Conservation (phyloP, 2,113 vertebrate species). For the Scomber colias region DNA sequence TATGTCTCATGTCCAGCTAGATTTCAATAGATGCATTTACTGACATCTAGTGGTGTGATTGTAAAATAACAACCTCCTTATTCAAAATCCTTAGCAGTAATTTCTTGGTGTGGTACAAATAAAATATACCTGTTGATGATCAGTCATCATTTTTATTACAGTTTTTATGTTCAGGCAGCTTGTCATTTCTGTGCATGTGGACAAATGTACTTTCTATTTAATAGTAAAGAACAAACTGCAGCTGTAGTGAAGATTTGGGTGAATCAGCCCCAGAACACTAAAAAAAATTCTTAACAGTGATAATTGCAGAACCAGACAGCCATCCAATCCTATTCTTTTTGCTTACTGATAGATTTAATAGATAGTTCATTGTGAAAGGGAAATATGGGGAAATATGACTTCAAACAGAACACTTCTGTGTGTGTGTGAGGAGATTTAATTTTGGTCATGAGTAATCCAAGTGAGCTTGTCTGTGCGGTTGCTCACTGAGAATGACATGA, state of each 20-base stretch:
- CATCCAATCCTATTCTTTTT: background rate
- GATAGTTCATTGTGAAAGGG: no score
- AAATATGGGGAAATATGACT: background rate
- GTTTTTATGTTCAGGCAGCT: no score
- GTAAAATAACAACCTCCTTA: background rate
- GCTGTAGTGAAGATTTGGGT: background rate
- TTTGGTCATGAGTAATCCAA: background rate
- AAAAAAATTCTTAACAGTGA: background rate
- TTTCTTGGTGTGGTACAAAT: no score
- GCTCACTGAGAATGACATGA: background rate
- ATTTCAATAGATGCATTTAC: background rate
- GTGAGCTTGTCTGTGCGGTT: background rate
- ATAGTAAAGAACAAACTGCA: no score
- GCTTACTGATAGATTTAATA: background rate
- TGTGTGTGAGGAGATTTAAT: background rate
- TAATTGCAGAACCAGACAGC: background rate
- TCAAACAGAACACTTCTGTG: background rate
- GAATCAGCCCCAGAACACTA: background rate
- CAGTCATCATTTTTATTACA: no score
- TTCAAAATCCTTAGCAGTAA: no score
- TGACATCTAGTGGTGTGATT: conserved; percentile 32
- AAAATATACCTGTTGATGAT: no score
- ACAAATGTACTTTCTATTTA: no score
- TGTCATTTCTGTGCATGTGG: no score
- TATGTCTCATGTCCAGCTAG: no score